phyloP scores from a whole-genome alignment of 2,888 invertebrate species.

The Chaitophorus viminalis region DNA sequence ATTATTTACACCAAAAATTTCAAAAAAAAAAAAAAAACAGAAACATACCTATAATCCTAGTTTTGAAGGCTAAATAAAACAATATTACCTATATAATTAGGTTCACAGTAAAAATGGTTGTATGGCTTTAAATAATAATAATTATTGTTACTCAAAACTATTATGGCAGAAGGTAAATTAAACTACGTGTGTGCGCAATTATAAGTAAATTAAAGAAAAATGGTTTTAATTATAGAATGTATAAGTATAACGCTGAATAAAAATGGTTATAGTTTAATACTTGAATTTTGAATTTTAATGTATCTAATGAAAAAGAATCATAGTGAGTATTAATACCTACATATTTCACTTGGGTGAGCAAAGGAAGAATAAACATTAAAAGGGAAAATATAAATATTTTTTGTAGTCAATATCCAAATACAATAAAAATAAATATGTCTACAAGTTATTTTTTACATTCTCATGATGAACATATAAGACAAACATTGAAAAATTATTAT shows the following conservation, averaged over 20 bases:
- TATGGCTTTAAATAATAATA: neutral
- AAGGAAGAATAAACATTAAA: too few species aligned
- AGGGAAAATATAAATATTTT: too few species aligned
- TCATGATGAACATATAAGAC: too few species aligned
- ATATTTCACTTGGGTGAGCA: too few species aligned
- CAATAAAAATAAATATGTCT: too few species aligned
- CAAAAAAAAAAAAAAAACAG: neutral
- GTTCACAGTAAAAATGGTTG: neutral
- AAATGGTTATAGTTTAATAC: neutral
- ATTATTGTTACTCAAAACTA: neutral
- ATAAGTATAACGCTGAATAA: neutral
- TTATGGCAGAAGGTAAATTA: neutral
- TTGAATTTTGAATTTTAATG: too few species aligned
- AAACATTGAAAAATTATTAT: too few species aligned
- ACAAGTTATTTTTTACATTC: too few species aligned
- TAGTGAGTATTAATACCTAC: too few species aligned
- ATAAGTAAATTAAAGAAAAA: neutral
- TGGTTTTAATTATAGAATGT: neutral
- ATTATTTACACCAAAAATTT: neutral
- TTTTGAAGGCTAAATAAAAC: neutral
- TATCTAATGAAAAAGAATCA: too few species aligned
- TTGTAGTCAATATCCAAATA: too few species aligned
- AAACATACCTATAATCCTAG: neutral
- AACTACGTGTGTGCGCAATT: neutral
- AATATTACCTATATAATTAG: neutral